Evolutionary conservation across 2,797 vertebrate genomes (phyloP).

Genomic region (Lepus townsendii): DNA sequence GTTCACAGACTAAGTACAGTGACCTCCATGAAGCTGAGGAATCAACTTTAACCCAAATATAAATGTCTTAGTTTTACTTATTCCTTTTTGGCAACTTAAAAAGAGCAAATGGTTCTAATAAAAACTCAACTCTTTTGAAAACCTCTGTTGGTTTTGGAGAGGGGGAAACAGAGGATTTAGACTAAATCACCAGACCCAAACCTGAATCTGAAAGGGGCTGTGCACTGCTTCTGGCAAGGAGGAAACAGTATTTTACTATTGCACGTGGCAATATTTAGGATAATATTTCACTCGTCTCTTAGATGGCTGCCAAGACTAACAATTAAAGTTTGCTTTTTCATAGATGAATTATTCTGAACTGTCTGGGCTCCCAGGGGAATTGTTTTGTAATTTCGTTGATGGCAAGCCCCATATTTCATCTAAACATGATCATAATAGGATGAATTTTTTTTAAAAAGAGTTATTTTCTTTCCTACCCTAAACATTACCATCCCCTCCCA

Average conservation of each 20-base stretch:
- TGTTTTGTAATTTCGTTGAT: slow-evolving; percentile 86
- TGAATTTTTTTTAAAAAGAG: slow-evolving; percentile 27
- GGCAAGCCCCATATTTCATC: slow-evolving; percentile 86
- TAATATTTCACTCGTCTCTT: slow-evolving; percentile 87
- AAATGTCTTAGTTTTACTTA: slow-evolving; percentile 87
- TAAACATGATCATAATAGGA: slow-evolving; percentile 79
- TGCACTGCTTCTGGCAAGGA: slow-evolving; percentile 82
- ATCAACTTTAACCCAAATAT: slow-evolving; percentile 88
- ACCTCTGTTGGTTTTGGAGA: slow-evolving; percentile 88
- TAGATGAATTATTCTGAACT: slow-evolving; percentile 85
- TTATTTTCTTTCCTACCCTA: slow-evolving; percentile 69
- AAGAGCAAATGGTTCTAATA: slow-evolving; percentile 89
- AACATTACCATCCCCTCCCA: slow-evolving; percentile 72
- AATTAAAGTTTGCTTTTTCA: slow-evolving; percentile 87
- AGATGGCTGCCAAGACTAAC: slow-evolving; percentile 86
- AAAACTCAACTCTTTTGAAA: slow-evolving; percentile 85
- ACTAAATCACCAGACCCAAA: slow-evolving; percentile 85
- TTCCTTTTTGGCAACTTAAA: slow-evolving; percentile 85
- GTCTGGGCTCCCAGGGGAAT: slow-evolving; percentile 81
- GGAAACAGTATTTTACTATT: slow-evolving; percentile 83
- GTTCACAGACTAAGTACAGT: slow-evolving; percentile 77
- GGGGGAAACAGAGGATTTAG: slow-evolving; percentile 84
- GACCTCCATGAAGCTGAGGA: slow-evolving; percentile 83
- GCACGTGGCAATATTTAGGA: slow-evolving; percentile 89
- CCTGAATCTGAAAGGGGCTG: slow-evolving; percentile 81